These are phyloP conservation scores for Athetis lepigone DNA, from an alignment of 2,888 invertebrate genomes.

Conservation along the genomic window DNA sequence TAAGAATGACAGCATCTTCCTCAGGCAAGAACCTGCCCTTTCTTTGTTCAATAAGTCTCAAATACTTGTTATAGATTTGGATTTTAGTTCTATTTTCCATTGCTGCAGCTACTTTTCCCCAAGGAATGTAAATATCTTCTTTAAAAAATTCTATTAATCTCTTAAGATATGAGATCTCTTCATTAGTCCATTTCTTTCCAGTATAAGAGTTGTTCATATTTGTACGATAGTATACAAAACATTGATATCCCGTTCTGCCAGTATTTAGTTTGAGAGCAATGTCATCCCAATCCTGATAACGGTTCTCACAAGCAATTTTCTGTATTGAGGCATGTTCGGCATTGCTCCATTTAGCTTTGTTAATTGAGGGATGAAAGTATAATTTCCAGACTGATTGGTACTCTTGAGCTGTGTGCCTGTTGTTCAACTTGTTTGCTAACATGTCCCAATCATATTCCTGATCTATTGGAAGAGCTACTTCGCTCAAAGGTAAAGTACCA, in stretches of 20 bases:
- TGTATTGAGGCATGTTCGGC: conserved; percentile 75
- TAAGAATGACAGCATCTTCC: conserved; percentile 92
- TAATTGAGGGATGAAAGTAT: conserved; percentile 92
- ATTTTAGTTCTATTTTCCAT: conserved; percentile 92
- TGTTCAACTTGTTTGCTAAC: conserved; percentile 84
- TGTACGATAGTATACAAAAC: conserved; percentile 92
- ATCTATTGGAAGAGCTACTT: conserved; percentile 77
- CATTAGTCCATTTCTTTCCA: conserved; percentile 91
- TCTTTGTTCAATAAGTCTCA: conserved; percentile 79
- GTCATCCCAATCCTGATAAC: conserved; percentile 92
- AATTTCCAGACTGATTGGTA: conserved; percentile 93
- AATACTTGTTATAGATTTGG: conserved; percentile 92
- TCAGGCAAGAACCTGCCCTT: conserved; percentile 92
- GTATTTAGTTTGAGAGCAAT: conserved; percentile 91
- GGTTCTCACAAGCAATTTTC: conserved; percentile 73
- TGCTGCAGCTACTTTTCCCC: conserved; percentile 92
- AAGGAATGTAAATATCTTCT: conserved; percentile 93
- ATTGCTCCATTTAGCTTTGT: conserved; percentile 83
- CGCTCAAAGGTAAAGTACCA: conserved; percentile 67
- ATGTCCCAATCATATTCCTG: conserved; percentile 91
- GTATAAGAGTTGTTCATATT: conserved; percentile 77
- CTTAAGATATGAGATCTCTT: conserved; percentile 92
- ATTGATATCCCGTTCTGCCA: conserved; percentile 92
- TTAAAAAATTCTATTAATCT: conserved; percentile 91
- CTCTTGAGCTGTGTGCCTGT: conserved; percentile 91